Evolutionary conservation across 2,888 invertebrate genomes (phyloP), one percentile per base, ranked within the genome.

Genomic region (Nomada goodeniana): DNA sequence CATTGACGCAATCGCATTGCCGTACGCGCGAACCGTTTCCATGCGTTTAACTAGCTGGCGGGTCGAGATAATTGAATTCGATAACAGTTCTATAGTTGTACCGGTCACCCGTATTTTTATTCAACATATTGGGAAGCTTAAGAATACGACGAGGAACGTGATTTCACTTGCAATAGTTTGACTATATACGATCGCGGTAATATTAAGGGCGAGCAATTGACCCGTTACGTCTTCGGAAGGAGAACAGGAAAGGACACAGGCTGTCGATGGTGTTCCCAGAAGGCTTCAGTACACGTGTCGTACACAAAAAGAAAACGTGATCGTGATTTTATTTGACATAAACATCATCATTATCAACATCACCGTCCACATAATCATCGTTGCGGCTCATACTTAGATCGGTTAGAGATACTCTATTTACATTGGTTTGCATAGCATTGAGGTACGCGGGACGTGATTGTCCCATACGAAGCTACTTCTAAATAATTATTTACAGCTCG

Each of bases 401-500:
- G 85, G 87, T 86, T 80, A 83, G 84, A 36, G 13, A 23, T 23
- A 89, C 86, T 82, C 88, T 93, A 93, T 93, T 92, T 92, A 93
- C 92, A 93, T 23, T 89, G 80, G 88, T 90, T 90, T 89, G 90
- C 89, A 90, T 80, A 89, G 52, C 64, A 29, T 71, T 53, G 77
- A 65, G 50, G 47, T 52, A 36, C 50, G n/a, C 73, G 70, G 47
- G 78, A 13, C n/a, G 5, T 18, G 13, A 57, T 57, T 57, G 26
- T 52, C 65, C n/a, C 63, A 57, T 59, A 44, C 20, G 42, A 42
- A 57, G 42, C 55, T 68, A 80, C 65, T 42, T 47, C 75, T 84
- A 88, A 68, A 55, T 20, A 60, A 76, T 87, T 92, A 92, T 92
- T 90, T 90, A 92, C 91, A 92, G 83, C 82, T 84, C 85, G 84